phyloP scores from a whole-genome alignment of 2,113 vertebrate species.

The Pluvianellus socialis region DNA sequence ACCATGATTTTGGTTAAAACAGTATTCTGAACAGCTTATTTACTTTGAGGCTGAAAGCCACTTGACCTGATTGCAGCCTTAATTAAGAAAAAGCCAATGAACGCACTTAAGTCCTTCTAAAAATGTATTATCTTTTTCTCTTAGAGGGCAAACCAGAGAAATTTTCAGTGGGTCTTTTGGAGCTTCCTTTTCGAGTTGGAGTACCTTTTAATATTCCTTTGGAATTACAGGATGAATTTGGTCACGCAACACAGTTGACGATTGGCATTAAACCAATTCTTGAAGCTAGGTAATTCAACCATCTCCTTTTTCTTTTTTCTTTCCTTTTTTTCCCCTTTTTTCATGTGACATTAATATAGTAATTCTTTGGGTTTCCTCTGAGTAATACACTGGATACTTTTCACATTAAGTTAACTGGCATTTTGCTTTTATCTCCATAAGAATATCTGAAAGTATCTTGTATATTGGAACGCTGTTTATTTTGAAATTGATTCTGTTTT shows the following conservation, averaged over 20 bases:
- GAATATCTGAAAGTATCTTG: neutral
- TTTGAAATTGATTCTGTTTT: neutral
- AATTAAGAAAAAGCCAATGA: neutral
- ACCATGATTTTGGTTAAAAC: neutral
- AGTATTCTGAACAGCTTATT: neutral
- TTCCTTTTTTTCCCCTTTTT: neutral
- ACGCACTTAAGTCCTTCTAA: neutral
- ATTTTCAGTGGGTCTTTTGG: constrained; percentile 74
- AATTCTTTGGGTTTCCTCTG: neutral
- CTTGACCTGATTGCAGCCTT: neutral
- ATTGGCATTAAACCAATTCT: constrained; percentile 76
- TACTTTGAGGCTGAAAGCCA: neutral
- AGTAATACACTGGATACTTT: neutral
- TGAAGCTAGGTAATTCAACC: constrained; percentile 76
- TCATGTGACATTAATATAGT: neutral
- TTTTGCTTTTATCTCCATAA: neutral
- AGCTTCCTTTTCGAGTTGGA: constrained; percentile 78
- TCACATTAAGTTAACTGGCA: neutral
- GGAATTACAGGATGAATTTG: constrained; percentile 83
- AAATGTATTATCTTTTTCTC: neutral
- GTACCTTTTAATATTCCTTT: constrained; percentile 85
- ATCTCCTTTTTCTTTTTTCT: neutral
- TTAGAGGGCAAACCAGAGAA: constrained; percentile 84
- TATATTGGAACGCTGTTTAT: neutral
- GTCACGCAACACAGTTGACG: constrained; percentile 73